These are phyloP conservation scores for Indicator maculatus DNA, from an alignment of 2,113 vertebrate species.

Conservation along the genomic window DNA sequence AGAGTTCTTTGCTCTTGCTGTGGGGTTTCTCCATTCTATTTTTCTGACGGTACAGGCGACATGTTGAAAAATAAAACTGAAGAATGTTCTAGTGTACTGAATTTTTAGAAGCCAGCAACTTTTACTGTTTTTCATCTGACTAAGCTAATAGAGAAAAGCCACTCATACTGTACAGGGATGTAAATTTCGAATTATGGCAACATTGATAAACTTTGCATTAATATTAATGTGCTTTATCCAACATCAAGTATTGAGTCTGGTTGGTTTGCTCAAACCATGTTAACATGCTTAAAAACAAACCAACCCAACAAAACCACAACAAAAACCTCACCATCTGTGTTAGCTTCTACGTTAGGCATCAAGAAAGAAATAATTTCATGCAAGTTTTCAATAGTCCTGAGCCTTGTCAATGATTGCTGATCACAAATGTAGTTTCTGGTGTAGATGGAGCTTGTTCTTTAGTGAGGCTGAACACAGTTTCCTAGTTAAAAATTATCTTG, in stretches of 20 bases:
- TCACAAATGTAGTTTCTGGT: background rate
- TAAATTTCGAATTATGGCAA: background rate
- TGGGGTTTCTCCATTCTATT: background rate
- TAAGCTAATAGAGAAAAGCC: background rate
- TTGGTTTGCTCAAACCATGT: background rate
- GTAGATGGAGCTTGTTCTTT: background rate
- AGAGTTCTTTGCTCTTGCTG: background rate
- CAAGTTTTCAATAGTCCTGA: background rate
- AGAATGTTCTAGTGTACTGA: background rate
- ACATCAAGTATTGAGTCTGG: background rate
- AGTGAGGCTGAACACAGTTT: background rate
- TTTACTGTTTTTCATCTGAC: background rate
- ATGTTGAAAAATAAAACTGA: background rate
- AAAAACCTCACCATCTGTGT: background rate
- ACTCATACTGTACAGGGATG: background rate
- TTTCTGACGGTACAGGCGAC: background rate
- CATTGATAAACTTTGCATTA: background rate
- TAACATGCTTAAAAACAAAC: background rate
- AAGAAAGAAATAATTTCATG: background rate
- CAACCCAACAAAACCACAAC: background rate
- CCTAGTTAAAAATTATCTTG: background rate
- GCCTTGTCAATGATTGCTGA: background rate
- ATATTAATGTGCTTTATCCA: background rate
- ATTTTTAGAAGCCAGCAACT: background rate
- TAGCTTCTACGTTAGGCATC: background rate